Evolutionary conservation across 2,113 vertebrate genomes (phyloP).

Genomic region (Lycaon pictus): DNA sequence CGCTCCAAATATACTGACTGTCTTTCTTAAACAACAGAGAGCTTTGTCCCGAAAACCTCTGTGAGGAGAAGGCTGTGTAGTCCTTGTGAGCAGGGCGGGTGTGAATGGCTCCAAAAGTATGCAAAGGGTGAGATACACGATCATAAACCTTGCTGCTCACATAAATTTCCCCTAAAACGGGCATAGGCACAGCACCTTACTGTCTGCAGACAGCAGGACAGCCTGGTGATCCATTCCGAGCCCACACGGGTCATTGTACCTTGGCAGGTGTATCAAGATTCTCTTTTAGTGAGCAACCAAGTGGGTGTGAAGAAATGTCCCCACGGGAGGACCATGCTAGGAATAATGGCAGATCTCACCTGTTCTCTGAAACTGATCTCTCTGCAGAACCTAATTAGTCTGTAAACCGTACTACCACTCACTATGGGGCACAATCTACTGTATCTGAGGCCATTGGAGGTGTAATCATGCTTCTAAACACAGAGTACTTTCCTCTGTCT

Average conservation of each 20-base stretch:
- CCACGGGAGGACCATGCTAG: too few relatives aligned
- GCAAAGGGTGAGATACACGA: neutral
- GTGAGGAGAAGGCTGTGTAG: neutral
- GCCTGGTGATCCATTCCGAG: neutral
- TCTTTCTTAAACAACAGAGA: neutral
- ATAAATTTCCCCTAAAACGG: neutral
- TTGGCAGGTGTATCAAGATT: neutral
- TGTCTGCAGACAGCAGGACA: neutral
- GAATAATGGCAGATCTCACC: too few relatives aligned
- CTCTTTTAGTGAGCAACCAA: neutral
- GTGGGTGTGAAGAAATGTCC: neutral
- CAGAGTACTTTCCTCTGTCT: too few relatives aligned
- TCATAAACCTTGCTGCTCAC: neutral
- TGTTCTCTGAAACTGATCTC: neutral
- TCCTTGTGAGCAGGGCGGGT: accelerated
- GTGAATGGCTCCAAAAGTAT: too few relatives aligned
- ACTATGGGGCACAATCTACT: neutral
- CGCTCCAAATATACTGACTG: accelerated
- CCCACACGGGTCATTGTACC: neutral
- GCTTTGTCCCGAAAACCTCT: neutral
- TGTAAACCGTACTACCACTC: neutral
- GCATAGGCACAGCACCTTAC: accelerated
- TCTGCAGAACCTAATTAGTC: neutral
- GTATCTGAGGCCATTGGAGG: too few relatives aligned
- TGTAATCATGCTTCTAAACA: neutral